Percentiles rank a stretch among this genome's conserved stretches.
Conservation (phyloP, 1,140 invertebrate genomes). For the Drosophila lowei region DNA sequence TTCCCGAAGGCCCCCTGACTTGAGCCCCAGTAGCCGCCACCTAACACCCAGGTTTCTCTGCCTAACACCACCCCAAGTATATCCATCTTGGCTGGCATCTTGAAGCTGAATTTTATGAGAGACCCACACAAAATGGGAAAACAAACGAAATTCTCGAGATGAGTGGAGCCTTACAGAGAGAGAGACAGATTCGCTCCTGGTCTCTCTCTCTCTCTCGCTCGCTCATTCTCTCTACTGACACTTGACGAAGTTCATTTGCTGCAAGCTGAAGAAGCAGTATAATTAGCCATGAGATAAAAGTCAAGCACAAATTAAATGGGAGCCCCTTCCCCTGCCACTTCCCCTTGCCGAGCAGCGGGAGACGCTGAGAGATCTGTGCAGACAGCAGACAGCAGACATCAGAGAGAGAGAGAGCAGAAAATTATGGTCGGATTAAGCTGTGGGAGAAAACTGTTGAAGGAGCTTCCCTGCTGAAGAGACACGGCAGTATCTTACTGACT, state of each 20-base stretch:
- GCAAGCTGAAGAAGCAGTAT: conserved; percentile 31
- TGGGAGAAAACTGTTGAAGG: too few relatives aligned
- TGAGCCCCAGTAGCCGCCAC: too few relatives aligned
- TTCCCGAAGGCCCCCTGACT: too few relatives aligned
- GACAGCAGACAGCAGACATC: neutral
- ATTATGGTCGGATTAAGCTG: neutral
- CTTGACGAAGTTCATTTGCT: conserved; percentile 50
- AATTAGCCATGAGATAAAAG: conserved; percentile 53
- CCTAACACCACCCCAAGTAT: neutral
- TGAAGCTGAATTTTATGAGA: conserved; percentile 56
- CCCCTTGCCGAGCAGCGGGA: conserved; percentile 23
- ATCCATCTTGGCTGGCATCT: conserved; percentile 22
- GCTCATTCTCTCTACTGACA: neutral
- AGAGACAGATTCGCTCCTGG: too few relatives aligned
- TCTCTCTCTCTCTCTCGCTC: neutral
- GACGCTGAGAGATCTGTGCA: conserved; percentile 20
- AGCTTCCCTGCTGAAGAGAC: too few relatives aligned
- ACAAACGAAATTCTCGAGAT: conserved; percentile 17
- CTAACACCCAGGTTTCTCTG: too few relatives aligned
- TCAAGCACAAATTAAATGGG: conserved; percentile 38
- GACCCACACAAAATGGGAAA: conserved; percentile 37
- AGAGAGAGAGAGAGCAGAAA: too few relatives aligned
- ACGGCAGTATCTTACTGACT: too few relatives aligned
- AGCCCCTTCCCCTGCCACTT: neutral
- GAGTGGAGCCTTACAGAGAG: neutral